Percentiles rank a stretch among this genome's conserved stretches.
These are phyloP conservation scores for Drosophila nigritarsus DNA, from an alignment of 2,888 invertebrate genomes.

Conservation along the genomic window DNA sequence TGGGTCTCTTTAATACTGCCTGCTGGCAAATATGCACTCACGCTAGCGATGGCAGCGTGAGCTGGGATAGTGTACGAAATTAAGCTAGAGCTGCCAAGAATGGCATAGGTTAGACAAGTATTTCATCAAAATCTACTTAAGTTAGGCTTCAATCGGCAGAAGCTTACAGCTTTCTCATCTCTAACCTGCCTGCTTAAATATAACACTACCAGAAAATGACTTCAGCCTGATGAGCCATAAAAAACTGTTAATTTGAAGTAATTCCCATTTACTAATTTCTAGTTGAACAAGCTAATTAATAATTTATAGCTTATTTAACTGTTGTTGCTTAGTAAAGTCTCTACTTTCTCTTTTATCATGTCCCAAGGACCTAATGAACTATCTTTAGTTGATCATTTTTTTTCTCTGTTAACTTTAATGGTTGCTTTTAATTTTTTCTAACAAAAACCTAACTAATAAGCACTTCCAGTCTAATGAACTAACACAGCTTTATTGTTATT, in stretches of 20 bases:
- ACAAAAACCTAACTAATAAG: background rate
- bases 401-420: background rate
- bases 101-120: background rate
- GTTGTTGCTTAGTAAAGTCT: no score
- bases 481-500: background rate
- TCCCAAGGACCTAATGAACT: background rate
- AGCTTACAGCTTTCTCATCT: background rate
- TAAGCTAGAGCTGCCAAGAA: background rate
- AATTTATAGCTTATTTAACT: background rate
- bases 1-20: constrained; percentile 48
- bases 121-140: background rate
- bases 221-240: background rate
- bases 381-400: background rate
- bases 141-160: background rate
- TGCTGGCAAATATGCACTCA: constrained; percentile 37
- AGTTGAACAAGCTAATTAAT: background rate
- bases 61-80: background rate
- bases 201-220: background rate
- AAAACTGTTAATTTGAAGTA: background rate
- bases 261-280: background rate
- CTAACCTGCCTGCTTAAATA: background rate
- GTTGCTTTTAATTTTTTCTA: background rate
- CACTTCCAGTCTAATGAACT: constrained; percentile 2
- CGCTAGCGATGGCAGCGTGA: constrained; percentile 52
- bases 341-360: background rate